Evolutionary conservation across 2,113 vertebrate genomes (phyloP), one percentile per base, ranked within the genome.

Genomic region (Pipra filicauda): DNA sequence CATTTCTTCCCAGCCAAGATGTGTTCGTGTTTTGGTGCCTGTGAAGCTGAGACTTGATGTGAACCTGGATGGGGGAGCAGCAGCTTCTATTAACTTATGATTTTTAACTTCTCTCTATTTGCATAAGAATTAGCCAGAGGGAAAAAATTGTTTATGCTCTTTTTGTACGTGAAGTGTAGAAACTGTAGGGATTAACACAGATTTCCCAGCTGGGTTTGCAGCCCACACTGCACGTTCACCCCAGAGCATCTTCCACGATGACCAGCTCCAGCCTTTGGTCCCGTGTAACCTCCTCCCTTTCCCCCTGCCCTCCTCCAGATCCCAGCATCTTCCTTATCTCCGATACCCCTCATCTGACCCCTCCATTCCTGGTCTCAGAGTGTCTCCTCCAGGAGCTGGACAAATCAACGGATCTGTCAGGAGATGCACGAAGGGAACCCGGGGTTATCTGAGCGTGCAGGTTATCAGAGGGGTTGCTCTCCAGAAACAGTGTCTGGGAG

Each of bases 291-390:
- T 92, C 66, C 44, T 88, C n/a, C 79, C 59, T 85, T 76, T 49
- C n/a, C 23, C 66, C 37, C 46, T 74, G 66, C 28, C 77, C 41
- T 77, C 46, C 64, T 75, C 18, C 21, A n/a, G 35, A 15, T 67
- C 27, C 55, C 70, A 90, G 30, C n/a, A 6, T 67, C 69, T 76
- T 62, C 69, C 91, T 95, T 96, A 96, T 97, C 95, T 95, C 72
- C 2, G 0, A 5, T 72, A 52, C 44, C 92, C 89, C 74, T 72
- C 71, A 61, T 72, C 81, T 94, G 96, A 96, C 96, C 94, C 67
- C 62, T 93, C 61, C 2, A 9, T 46, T 80, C 72, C 79, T 84
- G 72, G 8, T 81, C 84, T 93, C 80, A 39, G 43, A 33, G 72
- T 16, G 12, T 94, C 93, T 95, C 76, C 80, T 92, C 33, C 89